phyloP scores from a whole-genome alignment of 2,797 vertebrate genomes.

The Selene dorsalis region DNA sequence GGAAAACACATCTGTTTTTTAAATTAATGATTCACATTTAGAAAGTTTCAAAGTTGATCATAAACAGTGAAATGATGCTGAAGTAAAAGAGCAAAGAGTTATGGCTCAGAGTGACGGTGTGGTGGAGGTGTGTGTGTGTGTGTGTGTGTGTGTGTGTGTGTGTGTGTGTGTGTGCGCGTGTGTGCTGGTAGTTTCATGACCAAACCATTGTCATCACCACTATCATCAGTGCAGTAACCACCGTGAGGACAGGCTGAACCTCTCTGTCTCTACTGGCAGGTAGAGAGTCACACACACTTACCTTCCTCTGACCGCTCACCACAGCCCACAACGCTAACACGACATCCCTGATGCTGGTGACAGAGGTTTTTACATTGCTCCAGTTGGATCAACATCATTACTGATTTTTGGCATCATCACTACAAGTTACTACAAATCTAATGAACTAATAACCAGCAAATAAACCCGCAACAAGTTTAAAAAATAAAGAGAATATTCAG shows the following conservation, averaged over 20 bases:
- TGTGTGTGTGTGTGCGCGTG: conserved; percentile 33
- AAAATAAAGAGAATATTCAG: not conserved
- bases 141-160: conserved; percentile 28
- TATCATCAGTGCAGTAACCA: conserved; percentile 1
- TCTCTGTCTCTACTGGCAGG: conserved; percentile 76
- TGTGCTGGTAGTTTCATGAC: conserved; percentile 56
- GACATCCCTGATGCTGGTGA: conserved; percentile 27
- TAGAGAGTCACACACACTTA: conserved; percentile 61
- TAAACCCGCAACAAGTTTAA: no score
- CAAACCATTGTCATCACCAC: conserved; percentile 39
- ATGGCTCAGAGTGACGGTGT: conserved; percentile 75
- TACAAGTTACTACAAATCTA: no score
- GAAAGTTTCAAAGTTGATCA: conserved; percentile 79
- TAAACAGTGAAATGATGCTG: conserved; percentile 79
- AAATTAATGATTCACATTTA: conserved; percentile 78
- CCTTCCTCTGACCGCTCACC: conserved; percentile 1
- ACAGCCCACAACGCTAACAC: conserved; percentile 9
- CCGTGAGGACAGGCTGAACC: conserved; percentile 6
- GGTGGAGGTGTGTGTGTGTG: conserved; percentile 41
- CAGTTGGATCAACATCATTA: not conserved
- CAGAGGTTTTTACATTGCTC: not conserved
- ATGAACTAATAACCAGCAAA: no score
- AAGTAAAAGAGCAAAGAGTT: conserved; percentile 74
- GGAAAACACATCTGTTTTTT: conserved; percentile 47
- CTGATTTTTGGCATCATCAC: no score